Percentiles rank a stretch among this genome's conserved stretches.
phyloP scores from a whole-genome alignment of 1,140 invertebrate genomes.

The Papilio polytes region DNA sequence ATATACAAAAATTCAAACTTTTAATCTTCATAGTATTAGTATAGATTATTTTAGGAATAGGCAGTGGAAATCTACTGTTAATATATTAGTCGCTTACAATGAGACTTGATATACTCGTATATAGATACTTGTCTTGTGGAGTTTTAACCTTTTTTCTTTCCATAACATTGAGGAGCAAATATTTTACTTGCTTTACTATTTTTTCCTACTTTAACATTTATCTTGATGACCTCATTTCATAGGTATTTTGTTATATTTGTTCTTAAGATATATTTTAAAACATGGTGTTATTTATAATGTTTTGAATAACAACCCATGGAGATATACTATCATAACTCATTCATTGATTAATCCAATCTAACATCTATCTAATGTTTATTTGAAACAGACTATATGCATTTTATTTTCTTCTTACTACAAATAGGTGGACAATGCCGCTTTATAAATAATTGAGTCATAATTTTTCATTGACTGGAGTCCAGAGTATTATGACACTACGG shows the following conservation, averaged over 20 bases:
- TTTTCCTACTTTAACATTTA: neutral
- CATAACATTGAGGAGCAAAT: neutral
- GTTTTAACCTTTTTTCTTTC: no score
- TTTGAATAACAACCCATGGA: neutral
- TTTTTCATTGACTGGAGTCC: neutral
- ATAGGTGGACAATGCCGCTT: neutral
- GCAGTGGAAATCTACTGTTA: no score
- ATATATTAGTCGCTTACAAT: no score
- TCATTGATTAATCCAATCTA: neutral
- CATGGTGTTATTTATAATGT: conserved; percentile 12
- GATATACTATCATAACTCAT: neutral
- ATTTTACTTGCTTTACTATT: neutral
- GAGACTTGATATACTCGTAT: no score
- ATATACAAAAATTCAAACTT: no score
- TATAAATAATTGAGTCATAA: conserved; percentile 20
- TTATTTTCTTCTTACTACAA: conserved; percentile 20
- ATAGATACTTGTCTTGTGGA: no score
- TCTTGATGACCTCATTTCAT: neutral
- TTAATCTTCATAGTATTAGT: no score
- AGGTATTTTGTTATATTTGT: conserved; percentile 9
- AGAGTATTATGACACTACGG: neutral
- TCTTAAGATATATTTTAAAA: neutral
- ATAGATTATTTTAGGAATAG: no score
- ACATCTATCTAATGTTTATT: conserved; percentile 7
- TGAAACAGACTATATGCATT: conserved; percentile 4